These are phyloP conservation scores for Pristionchus japonicus DNA, from an alignment of 2,888 invertebrate species.

Conservation along the genomic window DNA sequence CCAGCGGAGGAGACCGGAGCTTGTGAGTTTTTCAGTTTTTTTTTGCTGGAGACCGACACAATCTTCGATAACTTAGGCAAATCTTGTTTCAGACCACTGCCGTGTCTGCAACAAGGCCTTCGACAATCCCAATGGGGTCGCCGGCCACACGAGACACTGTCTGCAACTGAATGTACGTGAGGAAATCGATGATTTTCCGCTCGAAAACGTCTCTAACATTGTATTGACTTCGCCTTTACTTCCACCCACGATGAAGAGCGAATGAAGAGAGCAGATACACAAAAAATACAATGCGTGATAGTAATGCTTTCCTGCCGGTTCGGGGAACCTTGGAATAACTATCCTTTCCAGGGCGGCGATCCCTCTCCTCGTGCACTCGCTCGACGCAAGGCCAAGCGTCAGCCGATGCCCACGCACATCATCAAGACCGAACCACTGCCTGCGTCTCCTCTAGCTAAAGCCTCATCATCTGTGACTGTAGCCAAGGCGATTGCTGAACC, in stretches of 20 bases:
- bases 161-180: not conserved
- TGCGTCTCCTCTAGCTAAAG: not conserved
- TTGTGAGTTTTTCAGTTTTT: not conserved
- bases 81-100: constrained; percentile 26
- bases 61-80: too few species aligned
- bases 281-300: too few species aligned
- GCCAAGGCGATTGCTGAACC: too few species aligned
- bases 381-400: not conserved
- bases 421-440: constrained; percentile 17
- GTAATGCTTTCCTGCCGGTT: too few species aligned
- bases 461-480: not conserved
- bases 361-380: constrained; percentile 4
- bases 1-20: too few species aligned
- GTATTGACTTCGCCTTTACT: too few species aligned
- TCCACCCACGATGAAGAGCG: too few species aligned
- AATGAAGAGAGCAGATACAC: too few species aligned
- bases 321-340: too few species aligned
- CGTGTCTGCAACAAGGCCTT: constrained; percentile 22
- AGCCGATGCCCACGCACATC: not conserved
- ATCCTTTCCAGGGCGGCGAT: not conserved
- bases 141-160: constrained; percentile 46
- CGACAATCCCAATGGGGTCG: constrained; percentile 13
- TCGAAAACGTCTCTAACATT: too few species aligned
- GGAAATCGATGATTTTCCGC: too few species aligned
- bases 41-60: too few species aligned